Evolutionary conservation across 2,113 vertebrate genomes (phyloP).

Genomic region (Heterotis niloticus): DNA sequence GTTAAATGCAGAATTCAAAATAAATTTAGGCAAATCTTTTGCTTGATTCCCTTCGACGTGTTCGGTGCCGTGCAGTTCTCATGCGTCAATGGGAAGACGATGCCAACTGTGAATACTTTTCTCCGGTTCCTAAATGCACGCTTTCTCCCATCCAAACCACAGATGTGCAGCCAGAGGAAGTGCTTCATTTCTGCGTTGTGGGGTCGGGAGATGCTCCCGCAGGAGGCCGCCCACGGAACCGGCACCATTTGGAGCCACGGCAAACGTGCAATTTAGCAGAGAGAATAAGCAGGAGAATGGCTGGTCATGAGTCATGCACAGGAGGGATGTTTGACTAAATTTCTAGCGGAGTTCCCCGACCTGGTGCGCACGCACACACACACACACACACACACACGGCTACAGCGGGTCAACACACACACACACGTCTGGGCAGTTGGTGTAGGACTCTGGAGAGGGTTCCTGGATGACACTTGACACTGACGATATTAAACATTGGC

Average conservation of each 20-base stretch:
- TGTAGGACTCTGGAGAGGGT: no score
- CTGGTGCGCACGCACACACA: no score
- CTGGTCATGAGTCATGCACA: no score
- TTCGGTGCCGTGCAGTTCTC: background rate
- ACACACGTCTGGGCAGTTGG: no score
- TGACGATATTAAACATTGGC: no score
- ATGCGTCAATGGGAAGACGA: background rate
- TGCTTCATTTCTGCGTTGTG: background rate
- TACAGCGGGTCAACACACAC: no score
- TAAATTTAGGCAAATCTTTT: background rate
- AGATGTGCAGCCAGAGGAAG: conserved; percentile 8
- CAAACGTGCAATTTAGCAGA: background rate
- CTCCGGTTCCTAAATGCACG: background rate
- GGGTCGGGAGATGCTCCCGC: background rate
- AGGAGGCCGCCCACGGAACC: background rate
- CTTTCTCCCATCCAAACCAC: background rate
- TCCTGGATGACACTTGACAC: no score
- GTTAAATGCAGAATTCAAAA: conserved; percentile 11
- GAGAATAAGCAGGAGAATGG: background rate
- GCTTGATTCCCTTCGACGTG: background rate
- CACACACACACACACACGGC: no score
- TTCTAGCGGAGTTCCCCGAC: no score
- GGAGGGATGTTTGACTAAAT: no score
- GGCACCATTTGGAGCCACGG: no score
- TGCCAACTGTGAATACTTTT: background rate